Percentiles rank a stretch among this genome's conserved stretches.
Conservation (phyloP, 2,888 invertebrate species). For the Pollenia angustigena region DNA sequence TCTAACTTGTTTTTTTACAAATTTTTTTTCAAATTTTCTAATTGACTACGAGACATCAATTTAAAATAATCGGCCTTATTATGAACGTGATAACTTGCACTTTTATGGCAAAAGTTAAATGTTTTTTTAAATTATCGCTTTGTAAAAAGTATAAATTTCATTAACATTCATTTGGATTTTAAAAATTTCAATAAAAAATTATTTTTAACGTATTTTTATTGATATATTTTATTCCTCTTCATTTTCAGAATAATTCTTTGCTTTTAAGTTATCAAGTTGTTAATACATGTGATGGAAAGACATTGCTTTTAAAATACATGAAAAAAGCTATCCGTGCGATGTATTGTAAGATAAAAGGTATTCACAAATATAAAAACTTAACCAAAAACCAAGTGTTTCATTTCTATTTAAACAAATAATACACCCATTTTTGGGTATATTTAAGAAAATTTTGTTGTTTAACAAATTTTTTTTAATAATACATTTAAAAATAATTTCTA, state of each 20-base stretch:
- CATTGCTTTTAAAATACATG: slow-evolving; percentile 20
- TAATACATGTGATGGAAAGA: slow-evolving; percentile 36
- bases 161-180: background rate
- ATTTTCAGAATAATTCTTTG: slow-evolving; percentile 67
- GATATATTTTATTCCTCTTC: slow-evolving; percentile 17
- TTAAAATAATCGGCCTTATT: too few relatives aligned
- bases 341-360: slow-evolving; percentile 75
- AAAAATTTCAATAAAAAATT: slow-evolving; percentile 52
- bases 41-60: too few relatives aligned
- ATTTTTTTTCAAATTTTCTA: too few relatives aligned
- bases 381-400: slow-evolving; percentile 69
- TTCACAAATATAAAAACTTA: slow-evolving; percentile 75
- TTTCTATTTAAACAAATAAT: slow-evolving; percentile 11
- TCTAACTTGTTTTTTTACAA: too few relatives aligned
- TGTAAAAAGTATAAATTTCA: too few relatives aligned
- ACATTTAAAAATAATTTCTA: too few relatives aligned
- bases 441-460: too few relatives aligned
- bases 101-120: too few relatives aligned
- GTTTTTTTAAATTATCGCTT: too few relatives aligned
- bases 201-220: background rate
- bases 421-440: too few relatives aligned
- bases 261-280: slow-evolving; percentile 58
- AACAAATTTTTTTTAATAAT: too few relatives aligned
- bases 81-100: too few relatives aligned
- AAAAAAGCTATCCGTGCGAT: slow-evolving; percentile 37